phyloP scores from a whole-genome alignment of 2,888 invertebrate genomes.

The Monochamus alternatus region DNA sequence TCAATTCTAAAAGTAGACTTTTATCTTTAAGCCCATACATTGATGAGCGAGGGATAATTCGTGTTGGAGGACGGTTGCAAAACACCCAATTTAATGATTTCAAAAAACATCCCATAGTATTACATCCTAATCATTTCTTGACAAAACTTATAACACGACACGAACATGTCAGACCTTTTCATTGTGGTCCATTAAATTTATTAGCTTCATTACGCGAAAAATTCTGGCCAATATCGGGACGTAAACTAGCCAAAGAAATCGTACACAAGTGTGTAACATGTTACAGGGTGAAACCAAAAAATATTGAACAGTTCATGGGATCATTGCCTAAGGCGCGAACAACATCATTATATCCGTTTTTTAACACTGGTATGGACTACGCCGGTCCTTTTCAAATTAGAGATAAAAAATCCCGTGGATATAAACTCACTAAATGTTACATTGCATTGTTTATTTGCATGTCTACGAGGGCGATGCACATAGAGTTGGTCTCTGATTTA shows the following conservation, averaged over 20 bases:
- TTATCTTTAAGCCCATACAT: slow-evolving; percentile 2
- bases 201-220: background rate
- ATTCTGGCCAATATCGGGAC: slow-evolving; percentile 9
- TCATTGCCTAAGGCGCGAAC: background rate
- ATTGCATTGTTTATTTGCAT: slow-evolving; percentile 15
- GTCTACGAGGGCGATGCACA: too few species aligned
- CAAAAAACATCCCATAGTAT: background rate
- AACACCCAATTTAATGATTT: background rate
- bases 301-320: too few species aligned
- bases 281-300: background rate
- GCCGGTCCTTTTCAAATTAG: background rate
- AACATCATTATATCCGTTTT: background rate
- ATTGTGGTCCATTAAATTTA: background rate
- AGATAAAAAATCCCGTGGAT: background rate
- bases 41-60: background rate
- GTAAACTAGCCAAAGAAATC: background rate
- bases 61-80: background rate
- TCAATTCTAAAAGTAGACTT: background rate
- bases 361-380: background rate
- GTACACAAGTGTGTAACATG: background rate
- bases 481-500: background rate
- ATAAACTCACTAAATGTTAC: too few species aligned
- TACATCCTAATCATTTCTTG: background rate
- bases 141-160: background rate
- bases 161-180: background rate